A percentile compares a stretch with the other conserved stretches of the same genome.
phyloP scores from a whole-genome alignment of 2,113 vertebrate species.

The Pseudorhombus dupliciocellatus region DNA sequence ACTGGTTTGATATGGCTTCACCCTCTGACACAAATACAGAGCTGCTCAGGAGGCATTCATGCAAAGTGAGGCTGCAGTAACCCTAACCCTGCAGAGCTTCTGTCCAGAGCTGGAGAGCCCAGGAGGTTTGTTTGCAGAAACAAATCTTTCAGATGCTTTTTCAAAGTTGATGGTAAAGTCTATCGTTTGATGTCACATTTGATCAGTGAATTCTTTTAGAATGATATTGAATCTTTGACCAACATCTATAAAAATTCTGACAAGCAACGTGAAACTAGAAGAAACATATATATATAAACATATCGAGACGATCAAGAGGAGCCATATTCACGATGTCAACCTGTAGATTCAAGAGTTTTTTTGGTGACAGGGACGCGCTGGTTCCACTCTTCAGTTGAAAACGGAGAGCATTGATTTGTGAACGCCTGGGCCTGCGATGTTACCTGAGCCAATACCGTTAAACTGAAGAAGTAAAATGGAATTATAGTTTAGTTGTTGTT shows the following conservation, averaged over 20 bases:
- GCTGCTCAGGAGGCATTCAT: conserved; percentile 46
- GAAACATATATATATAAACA: too few species aligned
- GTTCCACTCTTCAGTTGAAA: too few species aligned
- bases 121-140: conserved; percentile 1
- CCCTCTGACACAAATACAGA: conserved; percentile 60
- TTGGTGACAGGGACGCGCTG: too few species aligned
- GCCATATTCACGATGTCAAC: too few species aligned
- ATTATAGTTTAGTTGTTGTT: background rate
- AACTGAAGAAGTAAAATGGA: background rate
- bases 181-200: background rate
- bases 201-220: background rate
- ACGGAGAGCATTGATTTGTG: too few species aligned
- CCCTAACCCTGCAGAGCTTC: conserved; percentile 41
- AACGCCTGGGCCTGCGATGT: too few species aligned
- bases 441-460: background rate
- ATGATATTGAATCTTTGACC: background rate
- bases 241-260: background rate
- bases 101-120: conserved; percentile 35
- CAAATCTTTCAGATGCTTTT: background rate
- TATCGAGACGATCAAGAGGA: too few species aligned
- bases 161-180: background rate
- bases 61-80: conserved; percentile 54
- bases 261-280: too few species aligned
- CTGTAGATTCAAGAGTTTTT: too few species aligned
- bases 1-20: conserved; percentile 72